phyloP scores from a whole-genome alignment of 2,797 vertebrate species.

The Esox lucius region DNA sequence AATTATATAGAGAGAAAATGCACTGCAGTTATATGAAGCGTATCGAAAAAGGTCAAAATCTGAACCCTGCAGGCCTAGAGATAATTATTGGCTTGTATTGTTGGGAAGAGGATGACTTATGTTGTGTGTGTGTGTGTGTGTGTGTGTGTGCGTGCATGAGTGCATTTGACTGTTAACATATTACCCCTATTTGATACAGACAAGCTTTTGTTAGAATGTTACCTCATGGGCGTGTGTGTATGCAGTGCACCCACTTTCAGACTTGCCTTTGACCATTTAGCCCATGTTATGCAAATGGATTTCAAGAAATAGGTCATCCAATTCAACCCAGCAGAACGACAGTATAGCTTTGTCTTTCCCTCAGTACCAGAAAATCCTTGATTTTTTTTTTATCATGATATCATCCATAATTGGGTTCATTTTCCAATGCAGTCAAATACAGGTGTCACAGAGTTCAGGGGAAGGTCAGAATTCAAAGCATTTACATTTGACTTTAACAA shows the following conservation, averaged over 20 bases:
- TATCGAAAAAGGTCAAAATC: constrained; percentile 30
- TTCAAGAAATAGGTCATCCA: background rate
- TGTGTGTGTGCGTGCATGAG: background rate
- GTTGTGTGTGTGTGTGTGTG: background rate
- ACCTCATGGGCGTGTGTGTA: background rate
- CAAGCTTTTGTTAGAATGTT: background rate
- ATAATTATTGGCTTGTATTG: constrained; percentile 13
- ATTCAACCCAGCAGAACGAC: constrained; percentile 3
- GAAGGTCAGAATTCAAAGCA: background rate
- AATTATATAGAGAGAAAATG: constrained; percentile 30
- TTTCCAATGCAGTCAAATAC: background rate
- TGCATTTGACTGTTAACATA: background rate
- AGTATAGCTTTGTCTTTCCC: background rate
- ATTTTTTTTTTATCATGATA: background rate
- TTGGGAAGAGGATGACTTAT: constrained; percentile 24
- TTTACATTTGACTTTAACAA: background rate
- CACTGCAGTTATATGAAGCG: constrained; percentile 42
- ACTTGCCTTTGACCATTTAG: constrained; percentile 8
- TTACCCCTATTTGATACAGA: background rate
- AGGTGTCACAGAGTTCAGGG: background rate
- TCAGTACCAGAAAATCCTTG: background rate
- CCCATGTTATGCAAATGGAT: background rate
- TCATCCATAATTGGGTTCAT: background rate
- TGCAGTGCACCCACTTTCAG: constrained; percentile 11
- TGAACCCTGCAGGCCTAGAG: constrained; percentile 23